Base-by-base conservation (phyloP, 2,113 vertebrate species). In the Empidonax traillii region DNA sequence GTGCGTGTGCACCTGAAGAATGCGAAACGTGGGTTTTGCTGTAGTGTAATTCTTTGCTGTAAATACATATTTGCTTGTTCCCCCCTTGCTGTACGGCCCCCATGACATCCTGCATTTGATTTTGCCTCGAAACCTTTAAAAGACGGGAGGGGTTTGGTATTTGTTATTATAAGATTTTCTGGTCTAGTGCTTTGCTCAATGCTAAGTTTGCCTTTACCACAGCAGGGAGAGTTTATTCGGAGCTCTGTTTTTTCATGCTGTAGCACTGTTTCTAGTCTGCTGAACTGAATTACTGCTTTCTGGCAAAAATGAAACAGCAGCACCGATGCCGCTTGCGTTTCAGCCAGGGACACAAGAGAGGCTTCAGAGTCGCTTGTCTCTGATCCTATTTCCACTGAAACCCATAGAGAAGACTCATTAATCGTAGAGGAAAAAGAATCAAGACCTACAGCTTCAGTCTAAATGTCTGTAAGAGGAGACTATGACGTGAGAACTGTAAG, bases 51-150 rank as follows among this genome's bases (percentile, higher is more conserved):
- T 81, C 62, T 85, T 86, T 72, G 93, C 96, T 97, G 96, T 97
- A 97, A 95, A 97, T 97, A 97, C 43, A 2, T n/a, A 53, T 53
- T 61, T 87, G 93, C 92, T 96, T 92, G 59, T 44, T 77, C 6
- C 33, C 77, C 71, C 20, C 58, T 82, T 49, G 6, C 72, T 56
- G 33, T 75, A n/a, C 14, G 73, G 49, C 24, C 88, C 69, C 44
- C 80, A 20, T 23, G 53, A 41, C 85, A 41, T 13, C 28, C 55
- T 58, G 77, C 78, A 5, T 86, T 91, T 62, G 30, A 25, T 68
- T 94, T 93, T 88, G 72, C 85, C 87, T 95, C 80, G 82, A 31
- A 96, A 86, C 58, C 84, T 88, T 74, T 81, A 41, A 63, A 44
- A 75, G 84, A 46, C 20, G 56, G 61, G 88, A 85, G 51, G 56